Evolutionary conservation across 2,888 invertebrate species (phyloP).

Genomic region (Incurvaria masculella): DNA sequence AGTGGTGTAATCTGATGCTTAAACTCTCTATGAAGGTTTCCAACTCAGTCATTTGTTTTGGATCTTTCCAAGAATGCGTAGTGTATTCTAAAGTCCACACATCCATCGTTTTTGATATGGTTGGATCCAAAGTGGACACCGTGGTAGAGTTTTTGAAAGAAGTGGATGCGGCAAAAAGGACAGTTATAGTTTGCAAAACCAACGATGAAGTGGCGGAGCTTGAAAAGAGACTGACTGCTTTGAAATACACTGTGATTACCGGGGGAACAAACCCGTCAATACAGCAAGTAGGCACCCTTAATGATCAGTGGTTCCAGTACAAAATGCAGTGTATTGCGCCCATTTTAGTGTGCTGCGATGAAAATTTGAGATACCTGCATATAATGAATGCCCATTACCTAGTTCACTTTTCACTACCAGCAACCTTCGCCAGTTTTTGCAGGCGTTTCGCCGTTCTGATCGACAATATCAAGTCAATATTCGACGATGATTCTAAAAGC

Average conservation of each 20-base stretch:
- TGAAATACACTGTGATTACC: slow-evolving; percentile 27
- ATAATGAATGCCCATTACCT: slow-evolving; percentile 64
- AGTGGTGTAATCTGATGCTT: slow-evolving; percentile 62
- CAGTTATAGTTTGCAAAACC: slow-evolving; percentile 61
- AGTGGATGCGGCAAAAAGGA: slow-evolving; percentile 42
- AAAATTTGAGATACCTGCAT: slow-evolving; percentile 57
- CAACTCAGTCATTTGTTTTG: slow-evolving; percentile 64
- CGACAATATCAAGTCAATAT: slow-evolving; percentile 54
- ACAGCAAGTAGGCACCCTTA: slow-evolving; percentile 37
- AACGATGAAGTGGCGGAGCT: slow-evolving; percentile 53
- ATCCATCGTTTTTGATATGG: slow-evolving; percentile 31
- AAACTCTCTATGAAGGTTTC: slow-evolving; percentile 52
- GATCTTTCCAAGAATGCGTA: slow-evolving; percentile 71
- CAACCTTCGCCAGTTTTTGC: slow-evolving; percentile 63
- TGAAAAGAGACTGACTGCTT: slow-evolving; percentile 22
- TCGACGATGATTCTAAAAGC: slow-evolving; percentile 20
- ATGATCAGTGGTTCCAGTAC: slow-evolving; percentile 34
- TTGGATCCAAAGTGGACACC: slow-evolving; percentile 37
- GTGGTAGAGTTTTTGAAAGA: slow-evolving; percentile 48
- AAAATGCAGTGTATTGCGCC: slow-evolving; percentile 39
- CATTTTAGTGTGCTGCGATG: slow-evolving; percentile 68
- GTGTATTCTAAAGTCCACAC: slow-evolving; percentile 61
- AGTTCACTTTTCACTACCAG: slow-evolving; percentile 69
- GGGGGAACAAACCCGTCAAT: slow-evolving; percentile 35
- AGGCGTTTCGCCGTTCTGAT: slow-evolving; percentile 66